These are phyloP conservation scores for Anarsia innoxiella DNA, from an alignment of 2,888 invertebrate genomes.

Conservation along the genomic window DNA sequence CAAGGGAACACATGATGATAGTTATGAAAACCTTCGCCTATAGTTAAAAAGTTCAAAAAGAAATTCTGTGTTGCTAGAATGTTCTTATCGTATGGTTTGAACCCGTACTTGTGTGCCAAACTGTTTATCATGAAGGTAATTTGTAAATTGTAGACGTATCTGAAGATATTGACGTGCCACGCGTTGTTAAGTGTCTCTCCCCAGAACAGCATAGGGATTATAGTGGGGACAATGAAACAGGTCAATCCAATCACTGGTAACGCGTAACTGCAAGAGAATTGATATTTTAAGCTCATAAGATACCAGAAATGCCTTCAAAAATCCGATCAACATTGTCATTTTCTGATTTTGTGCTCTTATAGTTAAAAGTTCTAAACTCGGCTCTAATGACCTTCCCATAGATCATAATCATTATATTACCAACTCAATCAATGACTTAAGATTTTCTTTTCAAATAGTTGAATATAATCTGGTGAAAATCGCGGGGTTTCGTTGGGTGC, in stretches of 20 bases:
- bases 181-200: constrained; percentile 59
- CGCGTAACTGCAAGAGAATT: constrained; percentile 69
- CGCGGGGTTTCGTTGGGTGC: too few relatives aligned
- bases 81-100: constrained; percentile 55
- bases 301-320: too few relatives aligned
- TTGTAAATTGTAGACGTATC: constrained; percentile 76
- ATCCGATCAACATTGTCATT: too few relatives aligned
- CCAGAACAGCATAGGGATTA: constrained; percentile 74
- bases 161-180: constrained; percentile 51
- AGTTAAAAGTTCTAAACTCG: too few relatives aligned
- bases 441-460: too few relatives aligned
- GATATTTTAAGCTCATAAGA: too few relatives aligned
- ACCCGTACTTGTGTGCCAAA: constrained; percentile 73
- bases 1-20: constrained; percentile 45
- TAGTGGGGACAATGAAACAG: constrained; percentile 56
- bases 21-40: constrained; percentile 47
- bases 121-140: constrained; percentile 77
- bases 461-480: too few relatives aligned
- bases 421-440: too few relatives aligned
- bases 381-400: too few relatives aligned
- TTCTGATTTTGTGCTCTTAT: too few relatives aligned
- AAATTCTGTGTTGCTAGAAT: constrained; percentile 30
- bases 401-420: too few relatives aligned
- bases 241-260: constrained; percentile 73
- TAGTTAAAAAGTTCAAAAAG: constrained; percentile 24